A percentile compares a stretch with the other conserved stretches of the same genome.
These are phyloP conservation scores for Lissonota sp. DNA, from an alignment of 2,888 invertebrate genomes.

Conservation along the genomic window DNA sequence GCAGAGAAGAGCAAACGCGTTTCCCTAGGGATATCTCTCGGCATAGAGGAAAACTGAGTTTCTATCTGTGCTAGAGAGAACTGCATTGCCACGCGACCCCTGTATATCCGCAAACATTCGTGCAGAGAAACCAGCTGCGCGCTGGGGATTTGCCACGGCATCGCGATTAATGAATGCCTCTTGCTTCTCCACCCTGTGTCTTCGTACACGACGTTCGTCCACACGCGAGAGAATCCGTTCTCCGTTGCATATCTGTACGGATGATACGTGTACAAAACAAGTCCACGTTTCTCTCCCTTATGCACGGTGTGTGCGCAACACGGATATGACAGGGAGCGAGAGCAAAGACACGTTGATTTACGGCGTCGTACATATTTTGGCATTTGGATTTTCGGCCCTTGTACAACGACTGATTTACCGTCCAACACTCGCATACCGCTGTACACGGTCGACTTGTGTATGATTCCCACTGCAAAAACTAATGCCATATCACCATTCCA, in stretches of 20 bases:
- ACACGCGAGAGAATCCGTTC: background rate
- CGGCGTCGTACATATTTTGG: slow-evolving; percentile 72
- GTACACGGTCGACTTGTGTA: slow-evolving; percentile 15
- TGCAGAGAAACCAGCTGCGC: slow-evolving; percentile 75
- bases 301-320: background rate
- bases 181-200: slow-evolving; percentile 20
- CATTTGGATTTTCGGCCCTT: slow-evolving; percentile 73
- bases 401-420: slow-evolving; percentile 70
- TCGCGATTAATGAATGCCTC: slow-evolving; percentile 81
- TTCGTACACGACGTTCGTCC: background rate
- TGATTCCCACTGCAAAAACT: slow-evolving; percentile 44
- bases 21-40: background rate
- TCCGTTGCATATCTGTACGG: slow-evolving; percentile 27
- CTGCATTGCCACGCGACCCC: slow-evolving; percentile 18
- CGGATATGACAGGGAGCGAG: slow-evolving; percentile 31
- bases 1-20: too few relatives aligned
- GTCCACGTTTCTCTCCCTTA: slow-evolving; percentile 5
- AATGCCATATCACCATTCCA: slow-evolving; percentile 51
- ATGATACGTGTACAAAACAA: slow-evolving; percentile 60
- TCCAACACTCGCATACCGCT: slow-evolving; percentile 39
- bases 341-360: slow-evolving; percentile 70
- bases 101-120: slow-evolving; percentile 53
- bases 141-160: slow-evolving; percentile 79
- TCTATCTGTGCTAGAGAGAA: background rate
- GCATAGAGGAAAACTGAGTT: background rate